phyloP scores from a whole-genome alignment of 2,797 vertebrate genomes.

The Bradypus variegatus region DNA sequence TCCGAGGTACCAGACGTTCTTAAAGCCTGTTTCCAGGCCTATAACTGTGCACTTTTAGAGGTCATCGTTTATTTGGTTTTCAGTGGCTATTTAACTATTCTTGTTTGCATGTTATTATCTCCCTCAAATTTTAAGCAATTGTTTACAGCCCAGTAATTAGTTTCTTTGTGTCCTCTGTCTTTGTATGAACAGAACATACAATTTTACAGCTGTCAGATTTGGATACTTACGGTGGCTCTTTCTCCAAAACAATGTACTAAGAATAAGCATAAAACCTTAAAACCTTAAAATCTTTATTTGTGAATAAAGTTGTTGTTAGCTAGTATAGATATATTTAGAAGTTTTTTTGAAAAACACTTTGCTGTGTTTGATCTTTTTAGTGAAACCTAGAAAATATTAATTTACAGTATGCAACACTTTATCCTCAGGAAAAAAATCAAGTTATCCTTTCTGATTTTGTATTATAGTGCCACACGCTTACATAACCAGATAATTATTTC shows the following conservation, averaged over 20 bases:
- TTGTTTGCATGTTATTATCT: background rate
- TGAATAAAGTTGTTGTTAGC: slow-evolving; percentile 5
- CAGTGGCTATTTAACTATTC: slow-evolving; percentile 12
- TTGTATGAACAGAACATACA: background rate
- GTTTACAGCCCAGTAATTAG: background rate
- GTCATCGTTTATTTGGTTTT: slow-evolving; percentile 22
- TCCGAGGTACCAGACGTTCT: background rate
- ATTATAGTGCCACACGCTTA: background rate
- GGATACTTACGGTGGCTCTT: background rate
- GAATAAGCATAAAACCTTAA: slow-evolving; percentile 12
- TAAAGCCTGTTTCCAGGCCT: background rate
- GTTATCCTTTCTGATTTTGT: background rate
- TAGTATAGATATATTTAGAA: background rate
- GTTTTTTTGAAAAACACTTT: background rate
- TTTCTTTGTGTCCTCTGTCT: slow-evolving; percentile 19
- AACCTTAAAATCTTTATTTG: slow-evolving; percentile 7
- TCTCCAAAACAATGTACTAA: slow-evolving; percentile 9
- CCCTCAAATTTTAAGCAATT: background rate
- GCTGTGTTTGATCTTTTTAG: background rate
- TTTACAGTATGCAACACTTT: background rate
- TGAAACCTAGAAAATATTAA: background rate
- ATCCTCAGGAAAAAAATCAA: background rate
- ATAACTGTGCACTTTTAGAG: background rate
- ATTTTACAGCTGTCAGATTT: slow-evolving; percentile 20
- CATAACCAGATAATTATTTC: background rate